phyloP scores from a whole-genome alignment of 2,113 vertebrate genomes.

The Ivindomyrus marchei region DNA sequence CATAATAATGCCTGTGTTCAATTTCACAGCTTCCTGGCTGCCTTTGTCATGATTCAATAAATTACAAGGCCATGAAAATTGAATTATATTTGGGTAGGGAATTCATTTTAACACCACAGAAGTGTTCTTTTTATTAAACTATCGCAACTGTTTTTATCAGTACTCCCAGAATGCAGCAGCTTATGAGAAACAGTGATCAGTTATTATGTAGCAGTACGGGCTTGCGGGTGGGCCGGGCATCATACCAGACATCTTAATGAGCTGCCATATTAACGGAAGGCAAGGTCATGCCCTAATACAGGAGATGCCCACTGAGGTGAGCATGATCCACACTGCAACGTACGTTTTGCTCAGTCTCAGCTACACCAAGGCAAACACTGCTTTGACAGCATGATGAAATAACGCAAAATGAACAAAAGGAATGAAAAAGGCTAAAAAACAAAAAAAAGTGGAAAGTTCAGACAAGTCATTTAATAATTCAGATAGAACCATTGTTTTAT shows the following conservation, averaged over 20 bases:
- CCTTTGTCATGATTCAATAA: slow-evolving; percentile 50
- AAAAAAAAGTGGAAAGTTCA: not conserved
- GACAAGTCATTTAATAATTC: not conserved
- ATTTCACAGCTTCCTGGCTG: slow-evolving; percentile 38
- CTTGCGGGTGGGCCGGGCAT: slow-evolving; percentile 15
- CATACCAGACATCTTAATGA: slow-evolving; percentile 6
- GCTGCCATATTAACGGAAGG: not conserved
- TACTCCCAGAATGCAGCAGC: not conserved
- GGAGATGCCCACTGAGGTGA: not conserved
- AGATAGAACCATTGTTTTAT: not conserved
- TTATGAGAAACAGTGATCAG: not conserved
- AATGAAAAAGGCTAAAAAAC: not conserved
- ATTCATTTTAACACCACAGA: slow-evolving; percentile 9
- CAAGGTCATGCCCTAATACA: not conserved
- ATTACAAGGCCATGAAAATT: slow-evolving; percentile 37
- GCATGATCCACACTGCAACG: not conserved
- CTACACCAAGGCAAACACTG: not conserved
- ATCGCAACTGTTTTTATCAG: slow-evolving; percentile 7
- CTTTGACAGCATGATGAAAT: not conserved
- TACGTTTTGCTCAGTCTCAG: not conserved
- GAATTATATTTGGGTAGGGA: not conserved
- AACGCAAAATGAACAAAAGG: not conserved
- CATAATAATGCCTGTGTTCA: slow-evolving; percentile 51
- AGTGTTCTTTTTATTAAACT: slow-evolving; percentile 14
- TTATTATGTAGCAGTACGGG: slow-evolving; percentile 20